Evolutionary conservation across 2,797 vertebrate genomes (phyloP).

Genomic region (Perdix hodgsoniae): DNA sequence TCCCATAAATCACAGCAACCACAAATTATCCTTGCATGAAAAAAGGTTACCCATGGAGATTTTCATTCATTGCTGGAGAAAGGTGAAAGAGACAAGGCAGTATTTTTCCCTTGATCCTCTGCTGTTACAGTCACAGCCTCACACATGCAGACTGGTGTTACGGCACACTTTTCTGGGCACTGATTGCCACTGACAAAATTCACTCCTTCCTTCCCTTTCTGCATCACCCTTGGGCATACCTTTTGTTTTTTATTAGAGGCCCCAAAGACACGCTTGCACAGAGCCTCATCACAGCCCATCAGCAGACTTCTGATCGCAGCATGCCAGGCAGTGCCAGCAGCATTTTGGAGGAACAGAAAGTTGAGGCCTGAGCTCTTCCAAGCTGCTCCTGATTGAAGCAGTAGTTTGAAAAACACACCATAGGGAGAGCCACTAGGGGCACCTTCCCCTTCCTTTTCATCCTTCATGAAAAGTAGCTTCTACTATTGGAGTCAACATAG

Average conservation of each 20-base stretch:
- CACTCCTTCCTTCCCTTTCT: neutral
- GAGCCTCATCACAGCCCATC: neutral
- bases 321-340: fast-evolving
- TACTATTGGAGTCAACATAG: neutral
- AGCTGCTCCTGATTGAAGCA: neutral
- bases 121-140: neutral
- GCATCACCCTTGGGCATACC: fast-evolving
- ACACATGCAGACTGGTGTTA: neutral
- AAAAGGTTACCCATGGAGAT: neutral
- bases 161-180: neutral
- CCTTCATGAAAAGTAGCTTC: neutral
- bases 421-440: fast-evolving
- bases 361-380: neutral
- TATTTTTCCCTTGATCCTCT: neutral
- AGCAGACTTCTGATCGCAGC: neutral
- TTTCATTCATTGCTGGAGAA: neutral
- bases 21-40: slow-evolving; percentile 24
- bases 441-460: neutral
- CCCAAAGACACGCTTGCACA: fast-evolving
- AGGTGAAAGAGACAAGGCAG: neutral
- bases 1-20: slow-evolving; percentile 29
- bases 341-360: neutral
- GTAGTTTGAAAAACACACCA: neutral
- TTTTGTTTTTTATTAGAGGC: neutral
- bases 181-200: neutral